phyloP scores from a whole-genome alignment of 2,113 vertebrate species.

The Vidua macroura region DNA sequence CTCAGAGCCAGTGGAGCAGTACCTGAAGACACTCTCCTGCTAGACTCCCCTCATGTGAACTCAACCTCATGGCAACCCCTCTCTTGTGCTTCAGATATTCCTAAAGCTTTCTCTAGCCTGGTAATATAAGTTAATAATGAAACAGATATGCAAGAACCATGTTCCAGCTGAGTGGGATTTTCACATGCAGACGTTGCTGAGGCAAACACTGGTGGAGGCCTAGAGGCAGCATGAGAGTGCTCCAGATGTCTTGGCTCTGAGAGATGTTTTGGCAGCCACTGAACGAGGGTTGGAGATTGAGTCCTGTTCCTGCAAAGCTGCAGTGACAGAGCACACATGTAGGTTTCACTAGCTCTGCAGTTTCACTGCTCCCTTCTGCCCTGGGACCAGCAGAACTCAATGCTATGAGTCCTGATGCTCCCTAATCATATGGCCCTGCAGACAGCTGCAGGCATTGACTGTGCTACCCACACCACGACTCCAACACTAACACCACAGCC shows the following conservation, averaged over 20 bases:
- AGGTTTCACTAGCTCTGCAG: background rate
- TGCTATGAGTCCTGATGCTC: rapidly evolving
- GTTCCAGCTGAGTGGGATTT: background rate
- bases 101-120: background rate
- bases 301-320: background rate
- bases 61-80: background rate
- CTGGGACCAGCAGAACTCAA: background rate
- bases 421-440: rapidly evolving
- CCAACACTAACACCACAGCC: background rate
- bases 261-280: background rate
- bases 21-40: background rate
- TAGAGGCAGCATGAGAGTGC: background rate
- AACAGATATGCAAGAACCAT: background rate
- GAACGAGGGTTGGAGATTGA: background rate
- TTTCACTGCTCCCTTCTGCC: background rate
- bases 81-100: background rate
- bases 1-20: background rate
- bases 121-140: background rate
- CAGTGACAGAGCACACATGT: rapidly evolving
- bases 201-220: background rate
- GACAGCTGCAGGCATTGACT: background rate
- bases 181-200: background rate
- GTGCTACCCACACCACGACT: background rate
- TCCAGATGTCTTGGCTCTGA: background rate
- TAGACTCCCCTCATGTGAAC: background rate